Percentiles rank a stretch among this genome's conserved stretches.
Evolutionary conservation across 1,140 invertebrate species (phyloP).

Genomic region (Pogonomyrmex californicus): DNA sequence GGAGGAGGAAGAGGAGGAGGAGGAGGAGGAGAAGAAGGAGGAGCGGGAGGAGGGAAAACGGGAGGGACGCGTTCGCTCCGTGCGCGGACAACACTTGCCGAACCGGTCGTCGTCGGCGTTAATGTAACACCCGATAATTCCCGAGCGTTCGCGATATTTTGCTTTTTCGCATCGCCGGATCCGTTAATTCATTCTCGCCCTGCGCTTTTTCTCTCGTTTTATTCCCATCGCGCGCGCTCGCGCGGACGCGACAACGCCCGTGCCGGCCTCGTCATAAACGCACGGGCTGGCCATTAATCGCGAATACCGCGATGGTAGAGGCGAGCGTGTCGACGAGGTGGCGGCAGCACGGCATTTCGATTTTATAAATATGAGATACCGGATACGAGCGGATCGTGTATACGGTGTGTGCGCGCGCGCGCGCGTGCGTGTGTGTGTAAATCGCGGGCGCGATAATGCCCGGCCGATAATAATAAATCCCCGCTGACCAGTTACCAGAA

Average conservation of each 20-base stretch:
- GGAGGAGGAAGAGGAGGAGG: constrained; percentile 20
- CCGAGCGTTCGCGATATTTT: constrained; percentile 65
- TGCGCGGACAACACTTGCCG: constrained; percentile 75
- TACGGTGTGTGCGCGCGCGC: constrained; percentile 35
- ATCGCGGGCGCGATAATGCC: constrained; percentile 59
- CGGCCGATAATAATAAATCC: constrained; percentile 49
- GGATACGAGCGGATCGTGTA: constrained; percentile 32
- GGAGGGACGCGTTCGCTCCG: constrained; percentile 61
- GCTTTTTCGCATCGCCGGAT: constrained; percentile 62
- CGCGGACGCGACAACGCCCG: constrained; percentile 49
- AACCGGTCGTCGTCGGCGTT: constrained; percentile 68
- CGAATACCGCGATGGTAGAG: constrained; percentile 32
- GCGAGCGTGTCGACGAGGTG: constrained; percentile 26
- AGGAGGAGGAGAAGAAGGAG: neutral
- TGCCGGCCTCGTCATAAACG: constrained; percentile 68
- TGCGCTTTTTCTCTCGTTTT: constrained; percentile 54
- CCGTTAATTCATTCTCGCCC: constrained; percentile 64
- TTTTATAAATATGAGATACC: constrained; percentile 75
- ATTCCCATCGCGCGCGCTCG: constrained; percentile 65
- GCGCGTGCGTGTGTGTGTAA: constrained; percentile 65
- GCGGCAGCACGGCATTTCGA: constrained; percentile 55
- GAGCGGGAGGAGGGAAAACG: neutral
- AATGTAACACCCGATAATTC: constrained; percentile 77
- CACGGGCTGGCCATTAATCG: constrained; percentile 68
- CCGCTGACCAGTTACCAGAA: constrained; percentile 2